Evolutionary conservation across 2,797 vertebrate species (phyloP).

Genomic region (Myotis pilosus): DNA sequence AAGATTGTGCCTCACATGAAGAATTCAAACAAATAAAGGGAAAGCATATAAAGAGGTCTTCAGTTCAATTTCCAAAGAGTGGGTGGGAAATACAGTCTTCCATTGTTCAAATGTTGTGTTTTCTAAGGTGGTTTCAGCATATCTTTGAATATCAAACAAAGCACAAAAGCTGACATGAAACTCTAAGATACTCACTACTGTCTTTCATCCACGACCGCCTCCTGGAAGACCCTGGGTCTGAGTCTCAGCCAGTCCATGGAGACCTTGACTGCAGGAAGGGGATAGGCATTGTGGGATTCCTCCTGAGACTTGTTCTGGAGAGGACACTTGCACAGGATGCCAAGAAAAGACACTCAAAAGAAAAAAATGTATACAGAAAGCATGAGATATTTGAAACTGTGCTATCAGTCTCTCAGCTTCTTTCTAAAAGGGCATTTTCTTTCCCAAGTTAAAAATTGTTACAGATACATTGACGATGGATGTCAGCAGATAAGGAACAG

Average conservation of each 20-base stretch:
- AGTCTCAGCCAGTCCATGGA: constrained; percentile 97
- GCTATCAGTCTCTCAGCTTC: background rate
- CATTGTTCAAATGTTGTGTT: constrained; percentile 11
- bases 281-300: constrained; percentile 92
- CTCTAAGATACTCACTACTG: constrained; percentile 90
- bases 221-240: constrained; percentile 92
- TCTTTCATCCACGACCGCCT: constrained; percentile 91
- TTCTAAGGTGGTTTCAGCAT: constrained; percentile 17
- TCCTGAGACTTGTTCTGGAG: constrained; percentile 92
- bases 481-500: background rate
- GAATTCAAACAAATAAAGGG: constrained; percentile 49
- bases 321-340: constrained; percentile 94
- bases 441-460: background rate
- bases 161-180: background rate
- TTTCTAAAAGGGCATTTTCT: constrained; percentile 11
- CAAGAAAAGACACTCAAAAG: constrained; percentile 94
- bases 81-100: constrained; percentile 40
- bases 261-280: constrained; percentile 98
- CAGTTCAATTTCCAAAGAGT: constrained; percentile 45
- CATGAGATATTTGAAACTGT: constrained; percentile 19
- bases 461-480: background rate
- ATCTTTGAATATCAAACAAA: constrained; percentile 18
- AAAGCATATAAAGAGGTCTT: constrained; percentile 48
- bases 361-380: constrained; percentile 19
- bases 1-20: background rate